Percentiles rank a stretch among this genome's conserved stretches.
Conservation (phyloP, 2,888 invertebrate species). For the Tortrix viridana region DNA sequence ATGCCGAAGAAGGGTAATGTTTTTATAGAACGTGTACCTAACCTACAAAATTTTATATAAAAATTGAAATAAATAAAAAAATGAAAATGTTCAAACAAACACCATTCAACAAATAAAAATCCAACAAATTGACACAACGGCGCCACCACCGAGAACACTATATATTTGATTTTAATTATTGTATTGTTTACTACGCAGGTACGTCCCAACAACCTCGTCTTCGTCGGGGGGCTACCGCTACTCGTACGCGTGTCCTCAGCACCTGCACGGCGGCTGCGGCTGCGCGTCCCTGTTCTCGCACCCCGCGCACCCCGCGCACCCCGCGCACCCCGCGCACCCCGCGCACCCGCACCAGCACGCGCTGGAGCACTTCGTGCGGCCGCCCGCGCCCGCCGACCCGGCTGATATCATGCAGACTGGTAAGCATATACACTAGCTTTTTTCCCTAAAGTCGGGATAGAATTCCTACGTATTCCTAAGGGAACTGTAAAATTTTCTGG, state of each 20-base stretch:
- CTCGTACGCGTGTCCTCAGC: constrained; percentile 88
- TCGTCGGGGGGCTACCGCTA: constrained; percentile 77
- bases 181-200: constrained; percentile 72
- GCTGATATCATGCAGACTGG: constrained; percentile 82
- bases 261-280: constrained; percentile 90
- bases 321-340: constrained; percentile 65
- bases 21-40: too few species aligned
- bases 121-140: too few species aligned
- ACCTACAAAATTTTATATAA: too few species aligned
- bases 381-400: constrained; percentile 76
- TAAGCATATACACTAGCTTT: constrained; percentile 45
- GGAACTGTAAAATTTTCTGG: too few species aligned
- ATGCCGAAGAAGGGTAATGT: too few species aligned
- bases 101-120: too few species aligned
- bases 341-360: constrained; percentile 78
- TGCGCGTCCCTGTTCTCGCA: constrained; percentile 84
- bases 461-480: too few species aligned
- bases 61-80: too few species aligned
- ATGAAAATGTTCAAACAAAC: too few species aligned
- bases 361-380: constrained; percentile 81
- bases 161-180: too few species aligned
- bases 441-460: too few species aligned
- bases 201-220: constrained; percentile 82
- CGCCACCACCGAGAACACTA: too few species aligned
- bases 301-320: constrained; percentile 78